Evolutionary conservation across 2,888 invertebrate genomes (phyloP), one percentile per base, ranked within the genome.

Genomic region (Brassicogethes aeneus): DNA sequence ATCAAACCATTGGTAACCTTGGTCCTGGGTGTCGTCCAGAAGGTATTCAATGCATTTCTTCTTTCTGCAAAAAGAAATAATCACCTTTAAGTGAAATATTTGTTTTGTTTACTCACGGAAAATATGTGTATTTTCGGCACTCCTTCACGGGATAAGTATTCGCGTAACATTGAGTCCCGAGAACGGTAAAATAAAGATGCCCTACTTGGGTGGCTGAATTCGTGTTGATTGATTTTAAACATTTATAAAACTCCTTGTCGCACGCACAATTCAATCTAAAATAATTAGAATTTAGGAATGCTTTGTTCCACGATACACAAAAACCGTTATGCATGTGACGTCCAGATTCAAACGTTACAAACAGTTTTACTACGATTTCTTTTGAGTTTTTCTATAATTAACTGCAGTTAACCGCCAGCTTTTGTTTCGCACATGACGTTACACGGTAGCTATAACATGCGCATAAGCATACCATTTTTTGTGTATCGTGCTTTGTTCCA

Each of bases 91-190:
- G n/a, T n/a, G n/a, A 10, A 7, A 23, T 10, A 5, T 23, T 23
- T 23, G 10, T 10, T 23, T 10, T 15, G 10, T 61, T 63, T 60
- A 79, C 80, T 72, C 72, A 60, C 76, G 62, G 62, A 39, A 60
- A 51, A 29, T 54, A 53, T 3, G 48, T 53, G 45, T 63, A 66
- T 50, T 62, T 68, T 17, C 59, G 59, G 56, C 81, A 82, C 2
- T 64, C 65, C 0, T 59, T 59, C 16, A 75, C 65, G 1, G 77
- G 79, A 53, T 74, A 75, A 45, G 79, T 78, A 16, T 72, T 49
- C 42, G 70, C 70, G 57, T 70, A 82, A 62, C 82, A 82, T 55
- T 76, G 62, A 0, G 79, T 79, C 15, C 70, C 70, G 16, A 78
- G 54, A 0, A 62, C 64, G 39, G 76, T 72, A 60, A 79, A 79